Evolutionary conservation across 1,140 invertebrate genomes (phyloP).

Genomic region (Drosophila bipectinata): DNA sequence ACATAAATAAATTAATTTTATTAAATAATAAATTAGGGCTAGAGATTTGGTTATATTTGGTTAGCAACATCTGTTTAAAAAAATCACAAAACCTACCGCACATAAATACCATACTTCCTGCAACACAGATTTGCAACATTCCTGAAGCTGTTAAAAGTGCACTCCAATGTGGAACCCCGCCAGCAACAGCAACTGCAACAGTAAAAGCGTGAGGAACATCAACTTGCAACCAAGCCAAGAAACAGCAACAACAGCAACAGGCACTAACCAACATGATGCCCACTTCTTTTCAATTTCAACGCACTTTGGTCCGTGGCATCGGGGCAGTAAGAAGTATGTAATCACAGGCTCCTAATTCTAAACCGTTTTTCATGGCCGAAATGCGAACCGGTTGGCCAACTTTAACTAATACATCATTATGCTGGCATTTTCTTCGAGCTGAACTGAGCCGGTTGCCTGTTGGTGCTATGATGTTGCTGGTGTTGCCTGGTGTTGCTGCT

Average conservation of each 20-base stretch:
- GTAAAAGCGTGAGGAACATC: neutral
- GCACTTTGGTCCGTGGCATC: slow-evolving; percentile 27
- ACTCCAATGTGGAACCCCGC: slow-evolving; percentile 18
- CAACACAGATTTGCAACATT: slow-evolving; percentile 35
- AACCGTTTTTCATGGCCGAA: slow-evolving; percentile 80
- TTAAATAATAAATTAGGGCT: no score
- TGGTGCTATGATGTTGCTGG: slow-evolving; percentile 24
- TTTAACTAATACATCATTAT: slow-evolving; percentile 82
- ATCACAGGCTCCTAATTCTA: slow-evolving; percentile 77
- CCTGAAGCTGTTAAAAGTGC: slow-evolving; percentile 20
- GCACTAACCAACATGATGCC: slow-evolving; percentile 43
- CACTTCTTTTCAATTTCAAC: slow-evolving; percentile 69
- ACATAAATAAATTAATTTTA: no score
- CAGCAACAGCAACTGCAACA: slow-evolving; percentile 5
- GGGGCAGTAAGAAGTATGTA: slow-evolving; percentile 49
- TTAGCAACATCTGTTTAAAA: no score
- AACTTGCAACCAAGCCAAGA: slow-evolving; percentile 6
- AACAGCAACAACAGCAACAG: slow-evolving; percentile 1
- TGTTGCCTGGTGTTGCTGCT: slow-evolving; percentile 31
- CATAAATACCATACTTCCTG: neutral
- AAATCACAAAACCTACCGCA: slow-evolving; percentile 2
- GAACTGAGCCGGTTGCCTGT: slow-evolving; percentile 1
- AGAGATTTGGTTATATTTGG: no score
- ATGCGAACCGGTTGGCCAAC: slow-evolving; percentile 77
- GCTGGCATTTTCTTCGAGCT: slow-evolving; percentile 57